Percentiles rank a stretch among this genome's conserved stretches.
These are phyloP conservation scores for Monopis laevigella DNA, from an alignment of 2,888 invertebrate genomes.

Conservation along the genomic window DNA sequence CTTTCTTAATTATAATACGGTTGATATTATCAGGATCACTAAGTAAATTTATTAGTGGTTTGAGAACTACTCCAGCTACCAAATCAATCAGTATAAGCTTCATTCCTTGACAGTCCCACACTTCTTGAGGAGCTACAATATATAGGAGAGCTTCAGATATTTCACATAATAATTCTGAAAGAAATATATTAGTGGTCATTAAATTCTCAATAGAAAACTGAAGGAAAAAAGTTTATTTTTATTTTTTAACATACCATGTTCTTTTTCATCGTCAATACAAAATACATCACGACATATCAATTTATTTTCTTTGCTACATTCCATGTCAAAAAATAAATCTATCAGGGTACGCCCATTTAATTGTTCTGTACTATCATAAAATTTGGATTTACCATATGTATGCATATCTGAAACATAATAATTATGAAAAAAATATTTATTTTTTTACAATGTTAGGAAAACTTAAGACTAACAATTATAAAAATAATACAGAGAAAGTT, in stretches of 20 bases:
- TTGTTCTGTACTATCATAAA: conserved; percentile 63
- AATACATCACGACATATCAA: conserved; percentile 81
- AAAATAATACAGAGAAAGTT: no score
- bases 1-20: conserved; percentile 87
- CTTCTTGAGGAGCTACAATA: conserved; percentile 82
- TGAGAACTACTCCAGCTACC: conserved; percentile 77
- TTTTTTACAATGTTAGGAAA: background rate
- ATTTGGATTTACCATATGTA: conserved; percentile 68
- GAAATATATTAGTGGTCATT: no score
- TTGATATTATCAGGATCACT: conserved; percentile 94
- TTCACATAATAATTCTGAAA: conserved; percentile 81
- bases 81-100: conserved; percentile 78
- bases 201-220: no score
- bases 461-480: no score
- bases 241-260: conserved; percentile 59
- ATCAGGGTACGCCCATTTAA: conserved; percentile 41
- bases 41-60: conserved; percentile 75
- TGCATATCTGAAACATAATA: conserved; percentile 38
- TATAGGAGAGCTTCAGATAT: conserved; percentile 85
- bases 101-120: conserved; percentile 84
- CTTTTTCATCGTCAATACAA: conserved; percentile 74
- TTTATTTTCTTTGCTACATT: conserved; percentile 86
- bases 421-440: background rate
- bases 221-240: no score
- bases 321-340: conserved; percentile 88